Base-by-base conservation (phyloP, 1,140 invertebrate genomes). In the Drosophila sp. region DNA sequence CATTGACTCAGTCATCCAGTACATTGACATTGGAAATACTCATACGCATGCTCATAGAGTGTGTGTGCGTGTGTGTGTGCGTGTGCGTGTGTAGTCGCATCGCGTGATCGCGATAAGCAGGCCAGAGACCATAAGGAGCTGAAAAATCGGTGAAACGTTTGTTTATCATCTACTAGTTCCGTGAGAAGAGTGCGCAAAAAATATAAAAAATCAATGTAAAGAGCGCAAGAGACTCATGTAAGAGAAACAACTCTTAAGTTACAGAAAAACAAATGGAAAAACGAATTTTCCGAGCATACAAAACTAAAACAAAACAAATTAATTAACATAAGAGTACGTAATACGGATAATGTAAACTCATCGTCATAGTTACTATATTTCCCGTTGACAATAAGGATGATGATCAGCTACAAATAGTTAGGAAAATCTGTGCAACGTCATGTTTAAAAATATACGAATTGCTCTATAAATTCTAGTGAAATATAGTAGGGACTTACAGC, bases 1-100 rank as follows among this genome's bases (percentile, higher is more conserved):
- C 69, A 72, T 72, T 58, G 62, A 72, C n/a, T 51, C 29, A 54
- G 21, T 13, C 69, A 29, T 62, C 13, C 67, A 59, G 72, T 75
- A 57, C 72, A 62, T 76, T 76, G 73, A 76, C 73, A 76, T 72
- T 72, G 73, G 48, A 65, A 71, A 65, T 40, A 18, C 13, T 16
- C n/a, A 54, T 8, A 4, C 27, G 43, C 21, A 48, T 8, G 34
- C 7, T 11, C 29, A 51, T 11, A 38, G 36, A n/a, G 13, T 34
- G 9, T 29, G 11, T 51, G 41, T 18, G 41, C 18, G 16, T 43
- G 14, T 9, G 16, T 7, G 27, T 14, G 14, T 2, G 13, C n/a
- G 16, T 45, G 29, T 27, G 57, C 36, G 34, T 27, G 38, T 41
- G 57, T 45, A 7, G 14, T 11, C 27, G 45, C 45, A 72, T 66